phyloP scores from a whole-genome alignment of 2,888 invertebrate species.

The Drosophila fulvimacula region DNA sequence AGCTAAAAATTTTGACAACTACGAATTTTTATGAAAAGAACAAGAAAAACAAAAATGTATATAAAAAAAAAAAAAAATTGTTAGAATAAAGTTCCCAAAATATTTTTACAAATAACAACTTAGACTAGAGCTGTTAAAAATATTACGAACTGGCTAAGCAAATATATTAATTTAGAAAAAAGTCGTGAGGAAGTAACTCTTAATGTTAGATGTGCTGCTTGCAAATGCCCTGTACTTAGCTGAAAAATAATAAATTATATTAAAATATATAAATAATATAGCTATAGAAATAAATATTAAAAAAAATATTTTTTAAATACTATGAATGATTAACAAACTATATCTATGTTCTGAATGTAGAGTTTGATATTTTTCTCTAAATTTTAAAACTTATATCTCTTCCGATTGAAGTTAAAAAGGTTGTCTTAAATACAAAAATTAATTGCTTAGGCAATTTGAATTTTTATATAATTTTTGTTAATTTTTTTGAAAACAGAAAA shows the following conservation, averaged over 20 bases:
- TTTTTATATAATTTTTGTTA: too few species aligned
- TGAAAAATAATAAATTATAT: background rate
- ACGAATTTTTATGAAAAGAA: slow-evolving; percentile 7
- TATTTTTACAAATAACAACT: background rate
- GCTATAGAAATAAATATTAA: too few species aligned
- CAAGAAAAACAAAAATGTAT: background rate
- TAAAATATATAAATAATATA: background rate
- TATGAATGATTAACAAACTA: too few species aligned
- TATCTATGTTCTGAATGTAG: too few species aligned
- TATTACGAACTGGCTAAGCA: background rate
- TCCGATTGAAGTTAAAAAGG: too few species aligned
- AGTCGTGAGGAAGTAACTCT: background rate
- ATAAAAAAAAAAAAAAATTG: background rate
- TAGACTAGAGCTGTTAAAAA: background rate
- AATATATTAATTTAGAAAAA: background rate
- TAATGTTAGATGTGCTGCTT: background rate
- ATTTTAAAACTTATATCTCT: too few species aligned
- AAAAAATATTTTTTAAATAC: too few species aligned
- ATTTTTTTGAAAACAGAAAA: too few species aligned
- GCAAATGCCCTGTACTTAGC: background rate
- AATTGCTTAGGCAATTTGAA: too few species aligned
- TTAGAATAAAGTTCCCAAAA: slow-evolving; percentile 22
- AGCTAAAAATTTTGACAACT: background rate
- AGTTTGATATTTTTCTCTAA: too few species aligned
- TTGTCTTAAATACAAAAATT: too few species aligned